Percentiles rank a stretch among this genome's conserved stretches.
Evolutionary conservation across 2,888 invertebrate genomes (phyloP).

Genomic region (Ophion slaviceki): DNA sequence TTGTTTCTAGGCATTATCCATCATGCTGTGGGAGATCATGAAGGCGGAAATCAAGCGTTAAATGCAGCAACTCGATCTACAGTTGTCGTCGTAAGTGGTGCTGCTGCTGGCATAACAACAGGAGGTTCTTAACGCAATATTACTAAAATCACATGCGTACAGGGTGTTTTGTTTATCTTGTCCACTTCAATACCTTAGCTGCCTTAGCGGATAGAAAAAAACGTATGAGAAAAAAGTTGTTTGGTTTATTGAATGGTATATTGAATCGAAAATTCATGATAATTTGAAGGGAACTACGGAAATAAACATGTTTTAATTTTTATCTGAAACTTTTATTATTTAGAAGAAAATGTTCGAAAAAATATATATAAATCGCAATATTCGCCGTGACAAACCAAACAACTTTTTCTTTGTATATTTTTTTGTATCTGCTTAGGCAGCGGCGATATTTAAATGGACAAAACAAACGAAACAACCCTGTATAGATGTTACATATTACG

Average conservation of each 20-base stretch:
- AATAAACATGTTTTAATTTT: neutral
- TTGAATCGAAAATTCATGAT: neutral
- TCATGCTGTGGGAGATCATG: slow-evolving; percentile 16
- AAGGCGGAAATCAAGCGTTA: slow-evolving; percentile 10
- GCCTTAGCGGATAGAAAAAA: neutral
- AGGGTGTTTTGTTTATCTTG: neutral
- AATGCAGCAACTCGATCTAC: slow-evolving; percentile 20
- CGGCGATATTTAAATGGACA: neutral
- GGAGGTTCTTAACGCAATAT: neutral
- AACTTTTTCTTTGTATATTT: too few relatives aligned
- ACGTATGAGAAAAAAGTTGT: neutral
- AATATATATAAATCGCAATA: neutral
- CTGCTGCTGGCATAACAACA: slow-evolving; percentile 10
- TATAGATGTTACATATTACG: neutral
- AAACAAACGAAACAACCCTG: neutral
- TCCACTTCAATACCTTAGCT: neutral
- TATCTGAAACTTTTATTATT: neutral
- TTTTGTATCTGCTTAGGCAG: too few relatives aligned
- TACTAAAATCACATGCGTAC: neutral
- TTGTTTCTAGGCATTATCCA: slow-evolving; percentile 1
- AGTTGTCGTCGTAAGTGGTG: slow-evolving; percentile 1
- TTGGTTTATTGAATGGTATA: neutral
- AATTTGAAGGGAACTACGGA: neutral
- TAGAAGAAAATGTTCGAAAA: neutral
- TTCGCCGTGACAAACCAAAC: too few relatives aligned